phyloP scores from a whole-genome alignment of 2,888 invertebrate genomes.

The Ennomos quercinarius region DNA sequence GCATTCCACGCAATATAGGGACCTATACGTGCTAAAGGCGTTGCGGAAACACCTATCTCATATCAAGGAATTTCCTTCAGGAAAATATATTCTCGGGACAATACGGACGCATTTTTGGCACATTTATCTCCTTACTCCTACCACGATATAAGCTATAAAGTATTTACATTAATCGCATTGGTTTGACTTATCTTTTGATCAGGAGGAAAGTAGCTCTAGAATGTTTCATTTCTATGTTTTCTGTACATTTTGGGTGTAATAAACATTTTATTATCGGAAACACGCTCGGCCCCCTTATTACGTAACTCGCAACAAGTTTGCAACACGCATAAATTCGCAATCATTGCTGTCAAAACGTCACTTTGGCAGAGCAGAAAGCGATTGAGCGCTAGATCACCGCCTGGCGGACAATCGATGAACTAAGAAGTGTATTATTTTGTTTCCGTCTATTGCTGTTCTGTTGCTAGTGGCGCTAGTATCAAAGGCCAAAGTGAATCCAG shows the following conservation, averaged over 20 bases:
- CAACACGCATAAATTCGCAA: too few relatives aligned
- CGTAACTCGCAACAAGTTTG: too few relatives aligned
- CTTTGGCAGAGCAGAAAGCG: too few relatives aligned
- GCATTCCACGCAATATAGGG: conserved; percentile 48
- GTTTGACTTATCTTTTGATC: conserved; percentile 31
- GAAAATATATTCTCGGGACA: conserved; percentile 41
- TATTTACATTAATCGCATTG: conserved; percentile 37
- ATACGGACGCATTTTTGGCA: conserved; percentile 34
- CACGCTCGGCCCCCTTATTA: neutral
- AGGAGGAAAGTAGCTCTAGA: conserved; percentile 26
- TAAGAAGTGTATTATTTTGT: too few relatives aligned
- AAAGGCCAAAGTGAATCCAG: too few relatives aligned
- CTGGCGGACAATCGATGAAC: too few relatives aligned
- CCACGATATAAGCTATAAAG: conserved; percentile 22
- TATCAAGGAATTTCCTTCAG: conserved; percentile 56
- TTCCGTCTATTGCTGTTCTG: too few relatives aligned
- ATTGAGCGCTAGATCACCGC: too few relatives aligned
- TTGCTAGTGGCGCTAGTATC: too few relatives aligned
- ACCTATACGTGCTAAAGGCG: conserved; percentile 39
- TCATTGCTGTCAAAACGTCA: too few relatives aligned
- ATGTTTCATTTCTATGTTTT: conserved; percentile 18
- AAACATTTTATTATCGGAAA: conserved; percentile 16
- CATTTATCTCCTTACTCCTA: conserved; percentile 31
- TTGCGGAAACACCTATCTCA: conserved; percentile 56
- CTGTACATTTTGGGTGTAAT: conserved; percentile 27